Conservation (phyloP, 2,113 vertebrate species). For the Prunella fulvescens region DNA sequence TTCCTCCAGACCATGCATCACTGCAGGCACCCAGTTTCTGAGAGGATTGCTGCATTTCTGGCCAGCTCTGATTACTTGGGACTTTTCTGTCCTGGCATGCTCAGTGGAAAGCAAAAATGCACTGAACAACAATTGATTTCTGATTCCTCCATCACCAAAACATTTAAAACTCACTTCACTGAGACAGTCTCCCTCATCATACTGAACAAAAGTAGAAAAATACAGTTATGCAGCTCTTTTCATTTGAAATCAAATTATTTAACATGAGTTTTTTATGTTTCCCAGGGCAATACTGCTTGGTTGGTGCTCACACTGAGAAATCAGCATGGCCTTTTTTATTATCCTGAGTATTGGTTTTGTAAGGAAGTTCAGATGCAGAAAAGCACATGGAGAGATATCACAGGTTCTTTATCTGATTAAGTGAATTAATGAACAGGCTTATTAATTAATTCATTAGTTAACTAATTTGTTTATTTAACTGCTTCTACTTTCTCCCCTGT, state of each 20-base stretch:
- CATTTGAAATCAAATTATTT: background rate
- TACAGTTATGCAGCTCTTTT: background rate
- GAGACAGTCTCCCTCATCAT: background rate
- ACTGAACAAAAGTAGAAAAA: background rate
- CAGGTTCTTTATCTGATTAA: background rate
- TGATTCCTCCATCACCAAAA: background rate
- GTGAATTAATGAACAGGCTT: background rate
- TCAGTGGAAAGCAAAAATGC: background rate
- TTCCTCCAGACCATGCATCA: background rate
- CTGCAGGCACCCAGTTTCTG: background rate
- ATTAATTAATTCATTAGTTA: background rate
- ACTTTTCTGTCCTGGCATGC: background rate
- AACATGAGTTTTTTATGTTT: background rate
- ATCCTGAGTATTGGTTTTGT: background rate
- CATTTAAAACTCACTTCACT: background rate
- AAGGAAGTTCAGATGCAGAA: background rate
- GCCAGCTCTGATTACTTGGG: background rate
- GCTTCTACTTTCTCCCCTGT: background rate
- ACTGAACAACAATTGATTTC: background rate
- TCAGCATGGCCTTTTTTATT: background rate
- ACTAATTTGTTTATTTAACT: background rate
- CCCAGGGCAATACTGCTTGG: background rate
- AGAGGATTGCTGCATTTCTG: background rate
- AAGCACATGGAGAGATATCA: background rate
- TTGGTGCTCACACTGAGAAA: background rate